phyloP scores from a whole-genome alignment of 2,113 vertebrate genomes.

The Xenopus borealis region DNA sequence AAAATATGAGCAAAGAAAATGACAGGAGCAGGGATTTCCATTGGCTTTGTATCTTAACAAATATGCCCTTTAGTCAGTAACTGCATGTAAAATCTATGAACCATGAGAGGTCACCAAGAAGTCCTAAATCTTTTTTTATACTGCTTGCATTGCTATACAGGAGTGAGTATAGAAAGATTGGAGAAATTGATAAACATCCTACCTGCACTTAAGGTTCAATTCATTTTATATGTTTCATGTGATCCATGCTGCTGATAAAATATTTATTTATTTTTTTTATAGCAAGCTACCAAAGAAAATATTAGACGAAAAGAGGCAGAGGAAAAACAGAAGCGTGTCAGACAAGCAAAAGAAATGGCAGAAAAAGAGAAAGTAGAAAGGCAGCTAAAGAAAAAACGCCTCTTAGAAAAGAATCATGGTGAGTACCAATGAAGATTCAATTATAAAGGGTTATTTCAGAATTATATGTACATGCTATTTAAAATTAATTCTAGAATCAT shows the following conservation, averaged over 20 bases:
- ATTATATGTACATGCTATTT: not conserved
- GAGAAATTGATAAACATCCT: too few species aligned
- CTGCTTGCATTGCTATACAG: too few species aligned
- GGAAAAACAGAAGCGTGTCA: slow-evolving; percentile 86
- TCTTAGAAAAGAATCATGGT: slow-evolving; percentile 92
- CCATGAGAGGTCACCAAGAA: not conserved
- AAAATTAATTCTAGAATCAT: not conserved
- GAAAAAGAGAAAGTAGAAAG: slow-evolving; percentile 87
- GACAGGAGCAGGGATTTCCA: slow-evolving; percentile 6
- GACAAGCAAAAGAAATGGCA: slow-evolving; percentile 86
- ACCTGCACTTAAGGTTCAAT: slow-evolving; percentile 1
- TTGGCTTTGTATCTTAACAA: slow-evolving; percentile 12
- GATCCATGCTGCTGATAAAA: not conserved
- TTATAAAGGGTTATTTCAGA: not conserved
- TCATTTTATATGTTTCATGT: not conserved
- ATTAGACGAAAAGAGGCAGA: slow-evolving; percentile 77
- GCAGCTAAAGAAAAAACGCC: slow-evolving; percentile 86
- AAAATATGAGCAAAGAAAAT: not conserved
- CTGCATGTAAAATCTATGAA: slow-evolving; percentile 7
- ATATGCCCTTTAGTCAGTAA: slow-evolving; percentile 4
- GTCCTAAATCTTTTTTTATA: slow-evolving; percentile 13
- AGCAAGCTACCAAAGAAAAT: slow-evolving; percentile 95
- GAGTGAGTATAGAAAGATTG: too few species aligned
- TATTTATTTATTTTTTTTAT: slow-evolving; percentile 48
- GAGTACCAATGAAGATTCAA: slow-evolving; percentile 48